phyloP scores from a whole-genome alignment of 2,113 vertebrate genomes.

The Channa maculata region DNA sequence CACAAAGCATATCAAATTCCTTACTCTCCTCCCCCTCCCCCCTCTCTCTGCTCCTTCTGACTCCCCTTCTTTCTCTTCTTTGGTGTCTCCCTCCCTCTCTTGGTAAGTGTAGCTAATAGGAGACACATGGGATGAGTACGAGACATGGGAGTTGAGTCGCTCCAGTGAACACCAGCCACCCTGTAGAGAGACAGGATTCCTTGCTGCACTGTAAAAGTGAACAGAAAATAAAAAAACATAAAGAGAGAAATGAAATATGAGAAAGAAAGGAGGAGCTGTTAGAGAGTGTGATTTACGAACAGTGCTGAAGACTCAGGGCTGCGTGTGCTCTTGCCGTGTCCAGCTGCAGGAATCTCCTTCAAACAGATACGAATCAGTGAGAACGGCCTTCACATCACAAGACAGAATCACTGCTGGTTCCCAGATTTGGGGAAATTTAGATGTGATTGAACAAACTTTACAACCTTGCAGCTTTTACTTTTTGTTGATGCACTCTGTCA shows the following conservation, averaged over 20 bases:
- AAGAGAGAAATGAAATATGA: conserved; percentile 39
- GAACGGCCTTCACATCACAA: conserved; percentile 35
- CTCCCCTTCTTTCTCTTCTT: conserved; percentile 28
- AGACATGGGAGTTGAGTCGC: conserved; percentile 77
- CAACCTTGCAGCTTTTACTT: conserved; percentile 1
- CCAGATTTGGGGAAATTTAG: background rate
- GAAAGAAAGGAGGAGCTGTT: conserved; percentile 59
- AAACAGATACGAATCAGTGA: conserved; percentile 60
- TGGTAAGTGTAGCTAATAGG: conserved; percentile 82
- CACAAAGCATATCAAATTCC: conserved; percentile 82
- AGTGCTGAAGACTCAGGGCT: conserved; percentile 59
- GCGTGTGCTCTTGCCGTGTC: conserved; percentile 62
- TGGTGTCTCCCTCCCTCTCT: conserved; percentile 55
- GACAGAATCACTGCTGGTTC: conserved; percentile 30
- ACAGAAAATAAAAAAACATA: conserved; percentile 33
- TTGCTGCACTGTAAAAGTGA: conserved; percentile 65
- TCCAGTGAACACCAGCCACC: conserved; percentile 78
- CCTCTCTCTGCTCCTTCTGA: conserved; percentile 16
- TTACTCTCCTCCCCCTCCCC: conserved; percentile 51
- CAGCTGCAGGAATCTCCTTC: conserved; percentile 68
- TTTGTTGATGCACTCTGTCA: conserved; percentile 4
- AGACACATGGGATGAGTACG: conserved; percentile 84
- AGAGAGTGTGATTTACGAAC: conserved; percentile 68
- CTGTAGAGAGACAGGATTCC: conserved; percentile 72
- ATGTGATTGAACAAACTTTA: conserved; percentile 36